Evolutionary conservation across 2,888 invertebrate genomes (phyloP), one percentile per base, ranked within the genome.

Genomic region (Sipha maydis): DNA sequence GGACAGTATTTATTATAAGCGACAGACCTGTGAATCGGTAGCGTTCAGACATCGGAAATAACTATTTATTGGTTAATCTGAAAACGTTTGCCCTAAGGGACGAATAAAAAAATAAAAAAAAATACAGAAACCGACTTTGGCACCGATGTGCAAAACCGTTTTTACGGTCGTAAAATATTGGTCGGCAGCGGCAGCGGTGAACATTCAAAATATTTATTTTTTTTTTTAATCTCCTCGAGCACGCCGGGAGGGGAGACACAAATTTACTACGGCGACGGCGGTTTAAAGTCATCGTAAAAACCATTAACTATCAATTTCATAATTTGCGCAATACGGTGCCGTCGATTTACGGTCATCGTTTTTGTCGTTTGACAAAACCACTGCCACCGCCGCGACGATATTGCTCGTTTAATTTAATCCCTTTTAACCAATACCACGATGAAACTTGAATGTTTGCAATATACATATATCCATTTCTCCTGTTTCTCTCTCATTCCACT

Each of bases 281-380:
- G 41, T 78, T 61, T 69, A 78, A 78, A 85, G 78, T 83, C 84
- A n/a, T 86, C 86, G 31, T 86, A 86, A 86, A 86, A 86, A 73
- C 80, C 86, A 86, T 86, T 86, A 86, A 80, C 86, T 86, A 86
- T 86, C 79, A 86, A 86, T 86, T 86, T 73, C 79, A 82, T 82
- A 88, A 88, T 88, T 88, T 76, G 82, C 61, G 80, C 88, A 82
- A 88, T 88, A 88, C 88, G 88, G 88, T 67, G 82, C 88, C 78
- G 75, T 82, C 88, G 88, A 88, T 88, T 88, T 88, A 88, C 88
- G 88, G 79, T 88, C 86, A 88, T 88, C 88, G 80, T 75, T 88
- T 76, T 75, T 80, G 88, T 86, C 86, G 79, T 80, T 56, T 73
- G 86, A 73, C 86, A 73, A 73, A 86, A 80, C 86, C 79, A 14